Conservation (phyloP, 2,888 invertebrate species). For the Dryobotodes eremita region DNA sequence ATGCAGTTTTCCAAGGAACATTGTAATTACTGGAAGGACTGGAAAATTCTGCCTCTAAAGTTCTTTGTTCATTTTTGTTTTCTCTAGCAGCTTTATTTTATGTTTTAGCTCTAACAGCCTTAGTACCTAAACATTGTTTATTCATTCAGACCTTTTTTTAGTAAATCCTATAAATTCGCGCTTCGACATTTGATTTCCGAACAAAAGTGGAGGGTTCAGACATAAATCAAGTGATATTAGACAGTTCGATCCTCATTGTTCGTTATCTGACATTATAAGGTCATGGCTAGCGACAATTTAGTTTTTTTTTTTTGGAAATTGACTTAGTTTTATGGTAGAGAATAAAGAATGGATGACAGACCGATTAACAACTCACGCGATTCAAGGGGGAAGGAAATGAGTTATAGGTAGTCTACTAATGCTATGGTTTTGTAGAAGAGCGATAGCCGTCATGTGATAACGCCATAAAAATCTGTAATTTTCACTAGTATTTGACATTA, state of each 20-base stretch:
- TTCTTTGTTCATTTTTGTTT: not conserved
- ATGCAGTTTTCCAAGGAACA: not conserved
- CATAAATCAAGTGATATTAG: conserved; percentile 64
- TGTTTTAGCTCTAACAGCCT: not conserved
- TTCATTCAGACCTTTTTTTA: conserved; percentile 45
- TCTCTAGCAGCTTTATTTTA: conserved; percentile 3
- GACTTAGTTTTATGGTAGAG: not conserved
- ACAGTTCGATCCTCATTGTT: conserved; percentile 63
- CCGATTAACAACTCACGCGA: conserved; percentile 22
- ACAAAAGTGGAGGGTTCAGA: conserved; percentile 52
- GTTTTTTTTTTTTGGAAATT: conserved; percentile 33
- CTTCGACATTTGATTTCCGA: conserved; percentile 48
- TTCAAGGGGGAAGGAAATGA: not conserved
- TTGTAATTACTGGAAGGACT: not conserved
- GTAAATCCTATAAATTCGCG: conserved; percentile 57
- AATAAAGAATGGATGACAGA: conserved; percentile 19
- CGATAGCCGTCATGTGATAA: too few relatives aligned
- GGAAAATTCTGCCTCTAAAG: not conserved
- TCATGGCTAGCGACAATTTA: conserved; percentile 36
- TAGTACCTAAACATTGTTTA: conserved; percentile 20
- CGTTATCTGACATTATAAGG: conserved; percentile 48
- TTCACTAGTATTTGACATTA: too few relatives aligned
- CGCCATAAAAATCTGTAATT: too few relatives aligned
- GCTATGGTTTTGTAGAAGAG: too few relatives aligned
- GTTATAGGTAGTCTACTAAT: not conserved